Conservation (phyloP, 2,888 invertebrate species). For the Aleiodes leptofemur region DNA sequence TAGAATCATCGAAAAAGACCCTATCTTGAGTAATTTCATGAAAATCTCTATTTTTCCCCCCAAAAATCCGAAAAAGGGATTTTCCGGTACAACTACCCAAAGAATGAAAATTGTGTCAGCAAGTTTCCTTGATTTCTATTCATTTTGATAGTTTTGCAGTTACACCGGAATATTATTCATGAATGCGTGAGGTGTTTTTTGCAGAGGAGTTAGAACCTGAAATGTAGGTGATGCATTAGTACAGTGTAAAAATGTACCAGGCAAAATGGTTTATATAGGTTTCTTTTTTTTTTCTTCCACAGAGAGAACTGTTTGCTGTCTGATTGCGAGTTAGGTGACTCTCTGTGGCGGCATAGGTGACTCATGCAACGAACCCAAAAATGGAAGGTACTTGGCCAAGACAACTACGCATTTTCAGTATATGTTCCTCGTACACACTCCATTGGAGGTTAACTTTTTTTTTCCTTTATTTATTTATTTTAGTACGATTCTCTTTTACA, state of each 20-base stretch:
- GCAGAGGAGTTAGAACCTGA: conserved; percentile 12
- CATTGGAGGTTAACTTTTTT: conserved; percentile 6
- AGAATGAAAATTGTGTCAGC: not conserved
- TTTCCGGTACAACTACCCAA: no score
- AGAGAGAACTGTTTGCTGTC: conserved; percentile 8
- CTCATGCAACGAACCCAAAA: conserved; percentile 30
- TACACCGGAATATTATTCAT: conserved; percentile 21
- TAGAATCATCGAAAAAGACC: no score
- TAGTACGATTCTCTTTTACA: no score
- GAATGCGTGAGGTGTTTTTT: conserved; percentile 21
- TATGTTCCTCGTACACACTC: not conserved
- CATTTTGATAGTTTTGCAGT: conserved; percentile 25
- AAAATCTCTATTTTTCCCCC: no score
- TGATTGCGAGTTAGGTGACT: not conserved
- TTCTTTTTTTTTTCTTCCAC: no score
- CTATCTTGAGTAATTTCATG: no score
- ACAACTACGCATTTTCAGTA: conserved; percentile 27
- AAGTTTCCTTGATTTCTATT: conserved; percentile 4
- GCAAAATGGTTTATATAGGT: not conserved
- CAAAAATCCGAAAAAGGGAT: no score
- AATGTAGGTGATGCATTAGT: conserved; percentile 32
- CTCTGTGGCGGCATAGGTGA: conserved; percentile 34
- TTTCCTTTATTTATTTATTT: not conserved
- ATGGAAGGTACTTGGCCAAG: conserved; percentile 33
- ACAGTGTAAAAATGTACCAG: not conserved